These are phyloP conservation scores for Meiosimyza platycephala DNA, from an alignment of 2,888 invertebrate species.

Conservation along the genomic window DNA sequence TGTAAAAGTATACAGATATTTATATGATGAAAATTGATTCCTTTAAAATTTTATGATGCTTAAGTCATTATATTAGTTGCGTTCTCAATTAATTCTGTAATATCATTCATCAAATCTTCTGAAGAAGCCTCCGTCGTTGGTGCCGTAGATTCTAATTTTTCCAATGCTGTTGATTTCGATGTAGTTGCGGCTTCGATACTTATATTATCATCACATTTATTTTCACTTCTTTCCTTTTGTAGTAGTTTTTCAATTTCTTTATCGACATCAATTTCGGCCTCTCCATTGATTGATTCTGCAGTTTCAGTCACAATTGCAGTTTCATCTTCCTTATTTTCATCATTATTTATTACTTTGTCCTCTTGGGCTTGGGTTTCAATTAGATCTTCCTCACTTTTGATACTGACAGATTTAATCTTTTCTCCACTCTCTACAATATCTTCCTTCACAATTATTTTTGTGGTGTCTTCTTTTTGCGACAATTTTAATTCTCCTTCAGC, in stretches of 20 bases:
- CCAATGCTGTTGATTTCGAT: constrained; percentile 18
- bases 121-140: background rate
- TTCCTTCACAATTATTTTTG: background rate
- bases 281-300: constrained; percentile 2
- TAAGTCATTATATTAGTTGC: constrained; percentile 23
- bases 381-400: background rate
- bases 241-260: constrained; percentile 41
- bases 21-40: too few relatives aligned
- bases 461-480: background rate
- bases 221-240: background rate
- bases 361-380: constrained; percentile 4
- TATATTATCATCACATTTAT: background rate
- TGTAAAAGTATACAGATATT: too few relatives aligned
- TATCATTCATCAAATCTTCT: constrained; percentile 25
- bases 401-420: background rate
- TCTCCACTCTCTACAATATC: background rate
- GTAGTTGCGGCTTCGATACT: background rate
- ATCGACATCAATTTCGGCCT: constrained; percentile 40
- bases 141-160: background rate
- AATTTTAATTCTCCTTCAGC: constrained; percentile 6
- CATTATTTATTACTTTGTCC: background rate
- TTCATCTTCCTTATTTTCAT: background rate
- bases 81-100: constrained; percentile 29
- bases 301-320: constrained; percentile 1
- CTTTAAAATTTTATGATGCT: background rate